Evolutionary conservation across 2,113 vertebrate genomes (phyloP).

Genomic region (Zapus hudsonius): DNA sequence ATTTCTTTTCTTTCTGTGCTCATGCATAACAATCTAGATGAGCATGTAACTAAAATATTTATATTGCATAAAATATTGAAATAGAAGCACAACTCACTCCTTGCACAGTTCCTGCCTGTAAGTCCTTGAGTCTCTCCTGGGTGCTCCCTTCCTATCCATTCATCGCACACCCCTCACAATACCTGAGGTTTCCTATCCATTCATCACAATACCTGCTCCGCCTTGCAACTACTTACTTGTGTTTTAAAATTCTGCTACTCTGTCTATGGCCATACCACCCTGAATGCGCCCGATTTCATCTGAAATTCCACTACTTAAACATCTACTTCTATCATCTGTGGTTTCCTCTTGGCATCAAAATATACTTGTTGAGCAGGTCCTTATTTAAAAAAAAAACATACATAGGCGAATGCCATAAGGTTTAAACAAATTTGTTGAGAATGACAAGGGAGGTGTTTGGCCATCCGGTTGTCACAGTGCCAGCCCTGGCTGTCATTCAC

Average conservation of each 20-base stretch:
- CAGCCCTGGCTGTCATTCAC: background rate
- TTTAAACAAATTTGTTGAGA: background rate
- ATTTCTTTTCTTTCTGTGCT: background rate
- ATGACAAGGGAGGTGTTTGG: background rate
- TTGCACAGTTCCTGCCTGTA: background rate
- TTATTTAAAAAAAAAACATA: background rate
- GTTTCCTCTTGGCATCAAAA: background rate
- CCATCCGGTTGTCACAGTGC: background rate
- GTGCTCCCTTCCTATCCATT: background rate
- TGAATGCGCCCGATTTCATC: no score
- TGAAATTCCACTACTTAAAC: slow-evolving; percentile 21
- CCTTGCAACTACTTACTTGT: background rate
- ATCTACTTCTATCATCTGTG: background rate
- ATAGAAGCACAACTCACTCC: background rate
- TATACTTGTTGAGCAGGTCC: background rate
- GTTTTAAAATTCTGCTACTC: background rate
- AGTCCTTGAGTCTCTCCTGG: background rate
- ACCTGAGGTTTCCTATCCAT: no score
- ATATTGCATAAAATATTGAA: background rate
- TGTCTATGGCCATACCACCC: no score
- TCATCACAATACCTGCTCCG: background rate
- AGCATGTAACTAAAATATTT: background rate
- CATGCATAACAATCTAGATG: background rate
- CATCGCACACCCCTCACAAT: background rate
- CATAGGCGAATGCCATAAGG: background rate